Evolutionary conservation across 2,113 vertebrate genomes (phyloP).

Genomic region (pig (Sus scrofa)): T2T-Sscrofa CM000827.6:96779501-96780000

Average conservation of each 20-base stretch:
- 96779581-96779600: not conserved
- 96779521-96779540: not conserved
- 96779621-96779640: not conserved
- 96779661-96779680: not conserved
- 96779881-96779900: not conserved
- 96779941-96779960: not conserved
- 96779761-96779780: not conserved
- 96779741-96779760: not conserved
- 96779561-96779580: not conserved
- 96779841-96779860: not conserved
- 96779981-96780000: not conserved
- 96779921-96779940: not conserved
- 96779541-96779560: not conserved
- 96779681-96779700: not conserved
- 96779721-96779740: not conserved
- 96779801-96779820: not conserved
- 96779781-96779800: fast-evolving
- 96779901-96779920: not conserved
- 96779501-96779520: not conserved
- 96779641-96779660: not conserved
- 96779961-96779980: not conserved
- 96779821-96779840: not conserved
- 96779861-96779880: not conserved
- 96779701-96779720: not conserved
- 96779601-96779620: not conserved